phyloP scores from a whole-genome alignment of 2,113 vertebrate genomes.

The Ellobius talpinus region DNA sequence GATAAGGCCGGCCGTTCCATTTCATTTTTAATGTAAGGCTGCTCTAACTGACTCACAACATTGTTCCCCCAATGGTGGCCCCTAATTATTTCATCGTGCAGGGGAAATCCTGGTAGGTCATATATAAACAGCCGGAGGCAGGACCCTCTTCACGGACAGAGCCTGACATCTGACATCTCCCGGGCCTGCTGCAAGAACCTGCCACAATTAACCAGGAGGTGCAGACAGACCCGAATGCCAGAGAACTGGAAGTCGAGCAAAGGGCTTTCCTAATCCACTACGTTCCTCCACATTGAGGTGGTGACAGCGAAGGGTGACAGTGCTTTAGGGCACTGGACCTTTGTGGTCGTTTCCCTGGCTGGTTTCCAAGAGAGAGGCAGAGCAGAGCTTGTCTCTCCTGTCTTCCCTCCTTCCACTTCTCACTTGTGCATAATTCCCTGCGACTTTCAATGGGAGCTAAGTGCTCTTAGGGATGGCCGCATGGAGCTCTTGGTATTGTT shows the following conservation, averaged over 20 bases:
- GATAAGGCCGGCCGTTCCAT: constrained; percentile 86
- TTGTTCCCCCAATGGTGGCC: constrained; percentile 87
- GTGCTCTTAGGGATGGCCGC: constrained; percentile 71
- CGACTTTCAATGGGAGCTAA: constrained; percentile 73
- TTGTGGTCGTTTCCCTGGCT: not conserved
- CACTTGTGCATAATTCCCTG: constrained; percentile 75
- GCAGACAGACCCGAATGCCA: constrained; percentile 56
- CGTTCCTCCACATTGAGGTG: constrained; percentile 66
- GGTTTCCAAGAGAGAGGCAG: constrained; percentile 12
- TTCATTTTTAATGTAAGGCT: constrained; percentile 84
- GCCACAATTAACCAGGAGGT: constrained; percentile 81
- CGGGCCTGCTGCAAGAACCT: constrained; percentile 82
- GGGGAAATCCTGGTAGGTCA: constrained; percentile 94
- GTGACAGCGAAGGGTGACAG: constrained; percentile 51
- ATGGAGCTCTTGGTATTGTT: constrained; percentile 69
- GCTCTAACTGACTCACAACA: constrained; percentile 86
- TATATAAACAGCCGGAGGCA: constrained; percentile 93
- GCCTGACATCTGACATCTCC: constrained; percentile 93
- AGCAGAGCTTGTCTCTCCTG: not conserved
- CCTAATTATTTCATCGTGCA: constrained; percentile 96
- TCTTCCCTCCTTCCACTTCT: not conserved
- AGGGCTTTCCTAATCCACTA: constrained; percentile 80
- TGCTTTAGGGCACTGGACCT: not conserved
- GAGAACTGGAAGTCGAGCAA: constrained; percentile 75
- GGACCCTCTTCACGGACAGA: constrained; percentile 90